A percentile compares a stretch with the other conserved stretches of the same genome.
These are phyloP conservation scores for Hormiphora californensis DNA, from an alignment of 37 sponge, comb jelly and placozoan species.

Conservation along the genomic window DNA sequence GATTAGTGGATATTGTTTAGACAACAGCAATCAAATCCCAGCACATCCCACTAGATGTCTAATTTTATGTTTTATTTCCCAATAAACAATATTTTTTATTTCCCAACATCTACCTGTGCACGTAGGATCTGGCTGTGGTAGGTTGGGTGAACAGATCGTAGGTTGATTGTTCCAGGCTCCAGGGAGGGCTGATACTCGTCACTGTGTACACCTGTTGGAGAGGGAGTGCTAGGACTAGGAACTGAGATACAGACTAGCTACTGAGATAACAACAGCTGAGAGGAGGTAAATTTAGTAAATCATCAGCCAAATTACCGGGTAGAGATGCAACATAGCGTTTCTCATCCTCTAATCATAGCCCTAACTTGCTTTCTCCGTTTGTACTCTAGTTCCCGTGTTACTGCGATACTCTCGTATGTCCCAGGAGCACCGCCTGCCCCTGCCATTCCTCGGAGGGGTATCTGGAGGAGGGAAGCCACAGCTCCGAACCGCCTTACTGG, in stretches of 20 bases:
- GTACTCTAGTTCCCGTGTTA: not conserved
- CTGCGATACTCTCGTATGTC: not conserved
- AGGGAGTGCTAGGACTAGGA: not conserved
- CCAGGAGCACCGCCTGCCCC: too few species aligned
- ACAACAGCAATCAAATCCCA: not conserved
- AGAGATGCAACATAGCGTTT: slow-evolving; percentile 4
- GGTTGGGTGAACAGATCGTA: not conserved
- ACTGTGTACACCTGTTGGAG: not conserved
- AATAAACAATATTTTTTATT: too few species aligned
- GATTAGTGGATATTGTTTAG: not conserved
- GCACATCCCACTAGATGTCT: too few species aligned
- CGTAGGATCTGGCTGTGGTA: slow-evolving; percentile 7
- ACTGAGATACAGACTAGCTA: not conserved
- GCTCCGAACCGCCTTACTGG: too few species aligned
- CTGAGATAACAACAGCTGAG: not conserved
- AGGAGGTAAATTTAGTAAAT: not conserved
- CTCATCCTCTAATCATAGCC: slow-evolving; percentile 14
- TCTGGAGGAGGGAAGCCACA: too few species aligned
- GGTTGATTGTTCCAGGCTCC: slow-evolving; percentile 49
- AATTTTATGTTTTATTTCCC: too few species aligned
- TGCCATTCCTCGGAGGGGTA: too few species aligned
- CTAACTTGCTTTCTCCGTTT: not conserved
- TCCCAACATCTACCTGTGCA: slow-evolving; percentile 9
- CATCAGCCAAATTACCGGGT: not conserved
- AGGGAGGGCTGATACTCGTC: slow-evolving; percentile 23